Conservation (phyloP, 1,140 invertebrate genomes). For the Stenopsyche tienmushanensis region DNA sequence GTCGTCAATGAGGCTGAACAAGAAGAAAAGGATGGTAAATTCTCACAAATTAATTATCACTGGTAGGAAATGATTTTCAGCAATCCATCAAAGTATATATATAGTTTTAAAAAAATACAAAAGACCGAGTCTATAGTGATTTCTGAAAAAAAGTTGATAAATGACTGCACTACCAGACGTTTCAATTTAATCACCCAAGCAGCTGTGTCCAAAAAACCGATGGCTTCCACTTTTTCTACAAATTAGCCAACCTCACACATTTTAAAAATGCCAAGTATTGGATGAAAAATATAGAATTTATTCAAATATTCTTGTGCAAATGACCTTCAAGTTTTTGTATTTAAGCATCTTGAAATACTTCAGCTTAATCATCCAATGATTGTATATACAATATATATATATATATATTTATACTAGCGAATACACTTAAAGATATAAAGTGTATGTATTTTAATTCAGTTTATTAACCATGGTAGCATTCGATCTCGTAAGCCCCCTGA, state of each 20-base stretch:
- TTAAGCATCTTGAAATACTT: not conserved
- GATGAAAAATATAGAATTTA: not conserved
- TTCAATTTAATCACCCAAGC: slow-evolving; percentile 19
- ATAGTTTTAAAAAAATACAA: slow-evolving; percentile 18
- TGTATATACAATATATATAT: too few relatives aligned
- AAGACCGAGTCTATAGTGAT: not conserved
- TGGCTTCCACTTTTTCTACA: too few relatives aligned
- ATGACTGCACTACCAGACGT: slow-evolving; percentile 20
- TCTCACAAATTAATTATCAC: not conserved
- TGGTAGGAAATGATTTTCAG: slow-evolving; percentile 1
- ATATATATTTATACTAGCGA: too few relatives aligned
- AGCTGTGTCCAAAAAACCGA: slow-evolving; percentile 2
- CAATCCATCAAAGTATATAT: slow-evolving; percentile 18
- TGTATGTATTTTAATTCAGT: too few relatives aligned
- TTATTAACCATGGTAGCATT: too few relatives aligned
- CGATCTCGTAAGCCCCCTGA: too few relatives aligned
- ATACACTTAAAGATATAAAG: too few relatives aligned
- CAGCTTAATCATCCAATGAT: not conserved
- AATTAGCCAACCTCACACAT: too few relatives aligned
- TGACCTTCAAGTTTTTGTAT: not conserved
- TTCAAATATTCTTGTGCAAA: not conserved
- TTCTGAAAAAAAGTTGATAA: slow-evolving; percentile 13
- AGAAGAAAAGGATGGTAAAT: not conserved
- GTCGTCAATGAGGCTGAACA: not conserved
- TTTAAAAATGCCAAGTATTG: too few relatives aligned